Conservation (phyloP, 2,888 invertebrate species). For the Anarsia innoxiella region DNA sequence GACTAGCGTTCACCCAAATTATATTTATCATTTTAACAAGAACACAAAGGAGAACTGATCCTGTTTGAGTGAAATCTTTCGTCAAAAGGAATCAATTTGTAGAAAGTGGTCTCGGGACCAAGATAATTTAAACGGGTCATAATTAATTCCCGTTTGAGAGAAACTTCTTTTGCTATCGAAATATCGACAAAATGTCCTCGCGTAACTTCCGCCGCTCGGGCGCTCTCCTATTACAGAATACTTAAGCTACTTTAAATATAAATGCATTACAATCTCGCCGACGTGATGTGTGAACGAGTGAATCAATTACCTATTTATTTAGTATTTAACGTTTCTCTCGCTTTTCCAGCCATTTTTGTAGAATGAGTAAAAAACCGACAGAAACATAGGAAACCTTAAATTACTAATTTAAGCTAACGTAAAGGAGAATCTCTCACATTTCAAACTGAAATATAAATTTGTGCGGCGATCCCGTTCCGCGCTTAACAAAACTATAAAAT, state of each 20-base stretch:
- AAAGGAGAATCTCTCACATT: slow-evolving; percentile 43
- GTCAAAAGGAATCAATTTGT: no score
- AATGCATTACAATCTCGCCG: slow-evolving; percentile 56
- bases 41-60: no score
- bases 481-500: slow-evolving; percentile 25
- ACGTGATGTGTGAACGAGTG: slow-evolving; percentile 33
- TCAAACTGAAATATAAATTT: slow-evolving; percentile 34
- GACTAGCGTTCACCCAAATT: slow-evolving; percentile 29
- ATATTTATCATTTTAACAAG: slow-evolving; percentile 8
- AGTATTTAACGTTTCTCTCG: slow-evolving; percentile 3
- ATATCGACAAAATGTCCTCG: no score
- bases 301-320: slow-evolving; percentile 16
- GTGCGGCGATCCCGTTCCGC: slow-evolving; percentile 42
- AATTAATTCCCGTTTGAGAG: no score
- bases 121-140: no score
- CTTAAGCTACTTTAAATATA: slow-evolving; percentile 40
- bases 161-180: no score
- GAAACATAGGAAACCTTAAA: slow-evolving; percentile 17
- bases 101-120: no score
- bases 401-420: slow-evolving; percentile 19
- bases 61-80: no score
- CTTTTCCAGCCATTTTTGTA: slow-evolving; percentile 6
- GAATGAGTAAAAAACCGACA: slow-evolving; percentile 23
- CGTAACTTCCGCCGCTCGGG: no score
- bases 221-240: no score